These are phyloP conservation scores for Toxotes lorentzi DNA, from an alignment of 2,797 vertebrate genomes.

Conservation along the genomic window DNA sequence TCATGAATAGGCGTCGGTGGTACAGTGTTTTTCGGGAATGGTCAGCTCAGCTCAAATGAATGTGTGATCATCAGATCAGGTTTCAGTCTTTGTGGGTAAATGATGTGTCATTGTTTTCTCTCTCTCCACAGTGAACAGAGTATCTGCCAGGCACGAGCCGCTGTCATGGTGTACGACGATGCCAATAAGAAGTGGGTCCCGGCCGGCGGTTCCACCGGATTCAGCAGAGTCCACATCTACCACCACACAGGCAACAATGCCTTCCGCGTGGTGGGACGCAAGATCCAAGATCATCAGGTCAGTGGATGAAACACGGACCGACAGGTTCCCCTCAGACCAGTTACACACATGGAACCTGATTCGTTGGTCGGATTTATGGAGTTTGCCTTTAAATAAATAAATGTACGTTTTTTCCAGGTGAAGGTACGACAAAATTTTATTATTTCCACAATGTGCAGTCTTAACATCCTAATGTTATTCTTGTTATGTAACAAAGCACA, in stretches of 20 bases:
- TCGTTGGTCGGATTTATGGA: not conserved
- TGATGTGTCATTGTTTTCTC: not conserved
- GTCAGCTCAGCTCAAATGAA: not conserved
- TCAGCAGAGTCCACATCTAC: slow-evolving; percentile 99
- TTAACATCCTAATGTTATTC: not conserved
- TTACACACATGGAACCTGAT: not conserved
- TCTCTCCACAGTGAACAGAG: slow-evolving; percentile 93
- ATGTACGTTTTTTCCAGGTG: no score
- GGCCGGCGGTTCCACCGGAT: slow-evolving; percentile 96
- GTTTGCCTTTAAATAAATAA: not conserved
- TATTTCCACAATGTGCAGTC: not conserved
- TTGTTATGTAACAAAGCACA: not conserved
- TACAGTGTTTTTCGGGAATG: not conserved
- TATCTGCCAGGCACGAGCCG: slow-evolving; percentile 98
- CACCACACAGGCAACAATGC: slow-evolving; percentile 99
- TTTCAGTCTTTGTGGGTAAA: not conserved
- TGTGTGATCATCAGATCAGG: not conserved
- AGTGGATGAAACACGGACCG: slow-evolving; percentile 43
- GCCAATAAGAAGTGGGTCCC: slow-evolving; percentile 99
- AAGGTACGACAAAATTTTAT: not conserved
- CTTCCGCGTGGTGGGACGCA: slow-evolving; percentile 97
- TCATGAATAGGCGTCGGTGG: not conserved
- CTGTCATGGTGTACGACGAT: slow-evolving; percentile 99
- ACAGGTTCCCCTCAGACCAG: not conserved
- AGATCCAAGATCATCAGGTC: slow-evolving; percentile 99